Percentiles rank a stretch among this genome's conserved stretches.
Conservation (phyloP, 2,113 vertebrate species). For the Pangasianodon hypophthalmus region DNA sequence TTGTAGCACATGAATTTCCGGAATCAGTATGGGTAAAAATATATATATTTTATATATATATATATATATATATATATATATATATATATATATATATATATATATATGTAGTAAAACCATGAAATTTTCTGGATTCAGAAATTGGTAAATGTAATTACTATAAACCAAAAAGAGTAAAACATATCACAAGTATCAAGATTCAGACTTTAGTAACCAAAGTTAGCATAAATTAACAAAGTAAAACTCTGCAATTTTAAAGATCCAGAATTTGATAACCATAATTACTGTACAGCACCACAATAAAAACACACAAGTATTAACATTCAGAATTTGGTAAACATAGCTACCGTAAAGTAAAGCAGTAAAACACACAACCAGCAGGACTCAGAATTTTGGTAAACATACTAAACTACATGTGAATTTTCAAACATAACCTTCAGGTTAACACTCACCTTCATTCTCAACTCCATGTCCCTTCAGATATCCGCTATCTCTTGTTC, state of each 20-base stretch:
- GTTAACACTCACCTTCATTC: constrained; percentile 69
- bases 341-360: neutral
- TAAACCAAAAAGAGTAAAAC: neutral
- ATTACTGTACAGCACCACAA: neutral
- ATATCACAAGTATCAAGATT: neutral
- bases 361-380: neutral
- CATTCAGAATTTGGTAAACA: neutral
- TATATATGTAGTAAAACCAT: too few species aligned
- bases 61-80: too few species aligned
- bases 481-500: constrained; percentile 70
- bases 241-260: neutral
- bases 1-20: neutral
- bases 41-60: too few species aligned
- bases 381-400: neutral
- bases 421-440: neutral
- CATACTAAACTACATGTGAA: neutral
- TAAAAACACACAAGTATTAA: neutral
- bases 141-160: neutral
- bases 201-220: neutral
- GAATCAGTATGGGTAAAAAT: too few species aligned
- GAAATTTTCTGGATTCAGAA: neutral
- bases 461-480: constrained; percentile 58
- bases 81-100: too few species aligned
- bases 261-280: neutral
- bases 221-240: neutral